Evolutionary conservation across 2,113 vertebrate species (phyloP), one percentile per base, ranked within the genome.

Genomic region (Eretmochelys imbricata): DNA sequence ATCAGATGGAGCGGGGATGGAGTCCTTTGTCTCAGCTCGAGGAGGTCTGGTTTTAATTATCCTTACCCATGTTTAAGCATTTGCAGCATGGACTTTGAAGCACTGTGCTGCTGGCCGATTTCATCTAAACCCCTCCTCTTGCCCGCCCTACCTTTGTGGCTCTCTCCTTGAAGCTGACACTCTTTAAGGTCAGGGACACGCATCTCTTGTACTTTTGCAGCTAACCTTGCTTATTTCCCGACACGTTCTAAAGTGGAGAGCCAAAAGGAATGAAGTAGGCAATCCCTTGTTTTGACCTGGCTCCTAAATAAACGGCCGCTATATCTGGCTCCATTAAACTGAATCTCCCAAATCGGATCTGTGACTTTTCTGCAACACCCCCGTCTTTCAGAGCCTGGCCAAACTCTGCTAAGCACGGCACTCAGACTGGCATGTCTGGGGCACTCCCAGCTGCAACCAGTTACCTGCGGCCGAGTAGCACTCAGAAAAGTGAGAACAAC

Each of bases 21-120:
- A 89, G 94, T 29, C 89, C 94, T 92, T 92, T 89, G 82, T 31
- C 90, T 88, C 54, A 8, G 53, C 49, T 35, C 65, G n/a, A 89
- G 46, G 86, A 46, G 10, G 49, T 83, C 94, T 97, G 95, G 65
- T 46, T 91, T 92, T 87, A 35, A 93, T 96, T 95, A 93, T 22
- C 5, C 8, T 51, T 51, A 57, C 42, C 49, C 83, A 11, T 14
- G 19, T 65, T 57, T 57, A 82, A 62, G 86, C 14, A 8, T 50
- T 57, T 38, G 49, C 46, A 31, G n/a, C 38, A 1, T 10, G 42
- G 75, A 1, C 75, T 50, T 48, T 20, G 31, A 55, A 54, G 54
- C 27, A 22, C 27, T 53, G 35, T 78, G 69, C 50, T 55, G 20
- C 59, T 55, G 14, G 49, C 48, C 22, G 72, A 16, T 80, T 79